phyloP scores from a whole-genome alignment of 2,888 invertebrate genomes.

The Antheraea assamensis region DNA sequence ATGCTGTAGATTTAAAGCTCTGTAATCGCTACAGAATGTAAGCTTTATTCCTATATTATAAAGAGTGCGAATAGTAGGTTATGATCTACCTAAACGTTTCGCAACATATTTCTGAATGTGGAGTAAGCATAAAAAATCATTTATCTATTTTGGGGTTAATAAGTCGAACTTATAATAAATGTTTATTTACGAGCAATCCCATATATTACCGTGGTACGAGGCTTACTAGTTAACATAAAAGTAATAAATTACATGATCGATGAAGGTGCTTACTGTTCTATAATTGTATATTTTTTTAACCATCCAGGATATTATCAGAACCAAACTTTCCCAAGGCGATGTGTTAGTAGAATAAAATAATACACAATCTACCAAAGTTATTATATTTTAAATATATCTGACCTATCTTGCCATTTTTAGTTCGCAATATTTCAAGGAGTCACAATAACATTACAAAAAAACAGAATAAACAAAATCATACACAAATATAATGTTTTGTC shows the following conservation, averaged over 20 bases:
- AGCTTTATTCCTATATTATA: not conserved
- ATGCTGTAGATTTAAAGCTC: not conserved
- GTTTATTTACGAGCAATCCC: not conserved
- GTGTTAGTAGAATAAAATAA: not conserved
- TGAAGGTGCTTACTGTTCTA: not conserved
- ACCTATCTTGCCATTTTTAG: too few species aligned
- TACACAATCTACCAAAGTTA: too few species aligned
- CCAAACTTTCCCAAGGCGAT: not conserved
- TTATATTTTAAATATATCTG: too few species aligned
- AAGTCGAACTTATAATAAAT: not conserved
- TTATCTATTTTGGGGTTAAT: not conserved
- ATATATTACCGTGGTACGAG: not conserved
- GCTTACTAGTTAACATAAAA: not conserved
- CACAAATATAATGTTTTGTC: not conserved
- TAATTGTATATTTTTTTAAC: not conserved
- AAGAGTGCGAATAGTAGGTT: not conserved
- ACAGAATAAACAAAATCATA: not conserved
- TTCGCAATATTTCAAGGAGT: too few species aligned
- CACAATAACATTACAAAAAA: not conserved
- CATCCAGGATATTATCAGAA: not conserved
- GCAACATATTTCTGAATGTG: not conserved
- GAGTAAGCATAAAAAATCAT: not conserved
- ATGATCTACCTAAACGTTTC: not conserved
- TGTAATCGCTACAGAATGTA: not conserved
- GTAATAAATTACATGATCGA: not conserved